Evolutionary conservation across 2,797 vertebrate species (phyloP).

Genomic region (Chiloscyllium punctatum): DNA sequence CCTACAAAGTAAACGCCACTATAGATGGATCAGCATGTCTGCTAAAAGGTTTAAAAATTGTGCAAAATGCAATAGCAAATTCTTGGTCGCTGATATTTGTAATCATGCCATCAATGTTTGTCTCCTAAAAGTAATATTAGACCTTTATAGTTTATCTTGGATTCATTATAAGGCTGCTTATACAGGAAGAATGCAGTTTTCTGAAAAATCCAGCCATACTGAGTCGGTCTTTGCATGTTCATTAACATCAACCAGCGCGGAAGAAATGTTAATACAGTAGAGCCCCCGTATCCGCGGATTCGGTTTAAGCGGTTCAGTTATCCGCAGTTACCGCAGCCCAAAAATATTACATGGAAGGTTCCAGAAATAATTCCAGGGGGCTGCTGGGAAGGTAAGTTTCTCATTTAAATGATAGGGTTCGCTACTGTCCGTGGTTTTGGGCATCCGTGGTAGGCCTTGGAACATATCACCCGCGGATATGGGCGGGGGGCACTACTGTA

Average conservation of each 20-base stretch:
- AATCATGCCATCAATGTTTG: neutral
- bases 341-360: too few species aligned
- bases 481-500: neutral
- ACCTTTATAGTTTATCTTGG: neutral
- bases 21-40: neutral
- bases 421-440: too few species aligned
- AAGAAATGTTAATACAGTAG: neutral
- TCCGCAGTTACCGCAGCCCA: too few species aligned
- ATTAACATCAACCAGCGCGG: neutral
- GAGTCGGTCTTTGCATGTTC: neutral
- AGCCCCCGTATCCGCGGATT: too few species aligned
- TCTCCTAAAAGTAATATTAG: neutral
- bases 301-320: too few species aligned
- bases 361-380: too few species aligned
- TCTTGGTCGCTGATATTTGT: neutral
- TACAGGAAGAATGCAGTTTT: neutral
- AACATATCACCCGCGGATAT: too few species aligned
- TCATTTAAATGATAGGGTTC: too few species aligned
- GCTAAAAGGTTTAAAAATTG: neutral
- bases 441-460: too few species aligned
- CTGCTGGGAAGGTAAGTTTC: too few species aligned
- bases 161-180: neutral
- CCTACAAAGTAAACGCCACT: neutral
- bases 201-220: neutral
- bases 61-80: slow-evolving; percentile 15